Evolutionary conservation across 2,888 invertebrate genomes (phyloP), one percentile per base, ranked within the genome.

Genomic region (Tortricodes alternella): DNA sequence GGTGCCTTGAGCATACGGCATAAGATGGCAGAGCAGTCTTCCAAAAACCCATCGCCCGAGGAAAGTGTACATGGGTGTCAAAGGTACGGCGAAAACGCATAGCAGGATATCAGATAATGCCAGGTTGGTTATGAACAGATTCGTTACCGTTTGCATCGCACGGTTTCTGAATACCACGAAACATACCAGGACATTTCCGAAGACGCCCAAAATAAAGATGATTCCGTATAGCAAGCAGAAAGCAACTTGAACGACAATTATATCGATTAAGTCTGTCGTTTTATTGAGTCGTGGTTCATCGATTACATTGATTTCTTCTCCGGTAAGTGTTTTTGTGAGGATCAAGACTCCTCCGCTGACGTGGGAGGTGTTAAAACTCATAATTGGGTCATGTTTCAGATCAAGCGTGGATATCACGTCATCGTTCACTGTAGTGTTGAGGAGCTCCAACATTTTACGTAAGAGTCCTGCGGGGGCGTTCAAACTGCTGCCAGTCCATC

Each of bases 101-200:
- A 98, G 92, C 35, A 98, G 85, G 62, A 97, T 95, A 80, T 98
- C 97, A 21, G 97, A 96, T 41, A 97, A 83, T 0, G 97, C 97
- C 67, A 98, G 86, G 75, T 97, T 98, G 8, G 96, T 95, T 74
- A 98, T 98, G 85, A 97, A 97, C 49, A 96, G 92, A 78, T 98
- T 97, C 11, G 97, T 98, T 46, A 97, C 97, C 0, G 97, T 96
- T 83, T 97, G 97, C 97, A 98, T 97, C 35, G 95, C 94, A 68
- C 93, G 93, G 77, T 97, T 97, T 5, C 95, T 91, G 57, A 94
- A 93, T 1, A 98, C 97, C 2, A 97, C 96, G 77, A 94, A 97
- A 73, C 96, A 96, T 18, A 97, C 97, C 9, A 97, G 86, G 3
- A 94, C 93, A 77, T 97, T 97, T 5, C 96, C 97, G 64, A 94